phyloP scores from a whole-genome alignment of 2,113 vertebrate species.

The Manacus vitellinus region DNA sequence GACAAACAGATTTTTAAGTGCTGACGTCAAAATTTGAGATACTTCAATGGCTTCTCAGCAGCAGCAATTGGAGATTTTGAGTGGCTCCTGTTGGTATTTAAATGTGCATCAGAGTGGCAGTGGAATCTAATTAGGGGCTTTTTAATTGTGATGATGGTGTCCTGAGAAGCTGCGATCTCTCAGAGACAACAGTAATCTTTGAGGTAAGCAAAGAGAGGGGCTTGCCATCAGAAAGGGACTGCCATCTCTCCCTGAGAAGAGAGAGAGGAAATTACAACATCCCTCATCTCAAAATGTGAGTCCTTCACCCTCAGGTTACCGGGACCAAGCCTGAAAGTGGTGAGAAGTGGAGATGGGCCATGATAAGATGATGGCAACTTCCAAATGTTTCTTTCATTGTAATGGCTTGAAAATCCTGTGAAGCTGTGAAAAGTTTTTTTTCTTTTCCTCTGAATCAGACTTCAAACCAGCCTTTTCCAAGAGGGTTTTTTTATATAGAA shows the following conservation, averaged over 20 bases:
- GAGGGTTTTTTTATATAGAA: neutral
- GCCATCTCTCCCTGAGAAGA: neutral
- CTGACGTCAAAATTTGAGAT: neutral
- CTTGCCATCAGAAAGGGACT: neutral
- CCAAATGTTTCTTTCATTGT: neutral
- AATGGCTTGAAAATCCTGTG: neutral
- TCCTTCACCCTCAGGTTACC: neutral
- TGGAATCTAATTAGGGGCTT: neutral
- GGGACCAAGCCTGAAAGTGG: neutral
- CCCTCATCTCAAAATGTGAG: neutral
- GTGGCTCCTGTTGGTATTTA: neutral
- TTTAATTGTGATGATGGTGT: neutral
- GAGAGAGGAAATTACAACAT: neutral
- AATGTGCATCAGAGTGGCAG: neutral
- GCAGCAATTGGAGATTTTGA: neutral
- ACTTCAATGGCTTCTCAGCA: neutral
- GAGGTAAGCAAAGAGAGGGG: neutral
- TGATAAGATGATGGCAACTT: neutral
- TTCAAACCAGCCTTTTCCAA: neutral
- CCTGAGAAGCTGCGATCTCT: accelerated
- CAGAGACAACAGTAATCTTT: neutral
- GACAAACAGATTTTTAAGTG: neutral
- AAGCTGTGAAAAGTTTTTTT: neutral
- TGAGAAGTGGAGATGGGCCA: neutral
- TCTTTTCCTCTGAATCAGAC: neutral